Base-by-base conservation (phyloP, 2,888 invertebrate genomes). In the Sinotaia quadrata region DNA sequence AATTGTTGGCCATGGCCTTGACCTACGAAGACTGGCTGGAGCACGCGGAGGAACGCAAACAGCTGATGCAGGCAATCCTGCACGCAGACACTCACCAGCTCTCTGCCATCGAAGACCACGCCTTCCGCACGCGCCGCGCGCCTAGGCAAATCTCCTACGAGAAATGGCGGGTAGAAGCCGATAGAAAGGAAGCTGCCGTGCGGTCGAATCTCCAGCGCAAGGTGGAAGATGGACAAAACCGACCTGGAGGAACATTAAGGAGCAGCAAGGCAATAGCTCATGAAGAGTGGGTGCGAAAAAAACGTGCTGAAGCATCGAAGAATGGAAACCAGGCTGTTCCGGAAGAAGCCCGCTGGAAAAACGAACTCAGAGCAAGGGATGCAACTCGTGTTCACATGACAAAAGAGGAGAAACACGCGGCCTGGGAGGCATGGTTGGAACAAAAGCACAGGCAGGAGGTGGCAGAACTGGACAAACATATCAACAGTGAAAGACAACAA, bases 11-110 rank as follows among this genome's bases (percentile, higher is more conserved):
- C 60, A 76, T 65, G 34, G 81, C 81, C 21, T 75, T 81, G 54
- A 76, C 81, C 7, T 81, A 78, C 58, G 78, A 83, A 18, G 81
- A 83, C 60, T 83, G 83, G 83, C 74, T 81, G 76, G 76, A 78
- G n/a, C 79, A 80, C 54, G 65, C 76, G 0, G 79, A 79, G 18
- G 79, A 83, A 27, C 71, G 78, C 51, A 78, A 79, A 68, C 60
- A 69, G 27, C 68, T 83, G 29, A 81, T 80, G 57, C 73, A 76
- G n/a, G 71, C 77, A 34, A 79, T 83, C 29, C 69, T 80, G 15
- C 67, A 77, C 36, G 79, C 79, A 0, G 76, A 79, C 54, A 57
- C 69, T 24, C 63, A 73, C 2, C 78, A 81, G 49, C 69, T 79
- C 58, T 67, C 74, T 27, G 61, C 33, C 37, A 71, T 78, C 7